These are phyloP conservation scores for Escarpia spicata DNA, from an alignment of 2,888 invertebrate genomes.

Conservation along the genomic window DNA sequence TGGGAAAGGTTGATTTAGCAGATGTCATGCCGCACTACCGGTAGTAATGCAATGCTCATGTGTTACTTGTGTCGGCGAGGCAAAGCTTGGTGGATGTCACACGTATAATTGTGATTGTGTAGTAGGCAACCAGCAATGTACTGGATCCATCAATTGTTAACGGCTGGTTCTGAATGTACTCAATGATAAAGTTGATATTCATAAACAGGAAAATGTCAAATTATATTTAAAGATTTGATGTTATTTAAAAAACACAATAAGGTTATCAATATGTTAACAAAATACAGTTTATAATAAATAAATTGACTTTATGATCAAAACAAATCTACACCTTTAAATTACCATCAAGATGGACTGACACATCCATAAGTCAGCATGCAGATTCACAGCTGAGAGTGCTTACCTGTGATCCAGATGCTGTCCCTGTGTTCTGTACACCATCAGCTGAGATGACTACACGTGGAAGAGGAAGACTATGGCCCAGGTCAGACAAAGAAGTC, in stretches of 20 bases:
- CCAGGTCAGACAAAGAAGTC: neutral
- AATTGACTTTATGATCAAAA: neutral
- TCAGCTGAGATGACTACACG: conserved; percentile 17
- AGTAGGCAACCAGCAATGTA: neutral
- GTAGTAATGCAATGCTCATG: too few species aligned
- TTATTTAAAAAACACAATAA: neutral
- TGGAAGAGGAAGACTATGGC: neutral
- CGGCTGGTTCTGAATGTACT: neutral
- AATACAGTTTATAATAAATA: neutral
- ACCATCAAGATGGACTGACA: neutral
- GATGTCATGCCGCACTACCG: too few species aligned
- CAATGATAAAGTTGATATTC: neutral
- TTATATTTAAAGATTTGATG: neutral
- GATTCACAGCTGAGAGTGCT: neutral
- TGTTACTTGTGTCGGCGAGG: too few species aligned
- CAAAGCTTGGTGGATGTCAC: too few species aligned
- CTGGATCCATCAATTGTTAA: neutral
- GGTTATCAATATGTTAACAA: neutral
- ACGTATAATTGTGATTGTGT: too few species aligned
- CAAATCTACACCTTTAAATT: neutral
- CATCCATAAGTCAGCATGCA: neutral
- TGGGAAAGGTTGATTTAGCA: too few species aligned
- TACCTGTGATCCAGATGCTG: conserved; percentile 5
- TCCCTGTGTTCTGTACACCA: neutral
- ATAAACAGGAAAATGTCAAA: neutral